A percentile compares a stretch with the other conserved stretches of the same genome.
Conservation (phyloP, 2,888 invertebrate species). For the Euclidia mi region DNA sequence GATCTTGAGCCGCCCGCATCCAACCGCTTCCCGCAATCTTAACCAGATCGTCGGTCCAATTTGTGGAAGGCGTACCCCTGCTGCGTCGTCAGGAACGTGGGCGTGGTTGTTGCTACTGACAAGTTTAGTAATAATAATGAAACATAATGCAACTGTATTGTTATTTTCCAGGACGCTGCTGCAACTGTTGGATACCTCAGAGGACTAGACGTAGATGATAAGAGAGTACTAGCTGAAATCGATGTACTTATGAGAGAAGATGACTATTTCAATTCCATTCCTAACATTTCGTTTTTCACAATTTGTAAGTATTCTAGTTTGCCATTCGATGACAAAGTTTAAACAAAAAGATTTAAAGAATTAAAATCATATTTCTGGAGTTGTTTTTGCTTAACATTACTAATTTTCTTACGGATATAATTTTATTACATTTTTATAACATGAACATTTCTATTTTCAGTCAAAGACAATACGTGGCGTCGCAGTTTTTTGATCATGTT, state of each 20-base stretch:
- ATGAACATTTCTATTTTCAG: constrained; percentile 54
- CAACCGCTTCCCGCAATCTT: no score
- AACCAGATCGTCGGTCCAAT: no score
- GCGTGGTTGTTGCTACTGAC: no score
- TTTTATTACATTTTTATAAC: no score
- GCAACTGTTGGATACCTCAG: constrained; percentile 64
- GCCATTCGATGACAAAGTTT: neutral
- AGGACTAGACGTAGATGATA: constrained; percentile 65
- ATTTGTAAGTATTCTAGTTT: constrained; percentile 67
- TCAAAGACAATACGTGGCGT: constrained; percentile 66
- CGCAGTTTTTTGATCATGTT: constrained; percentile 58
- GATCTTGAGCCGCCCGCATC: no score
- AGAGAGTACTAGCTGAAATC: constrained; percentile 65
- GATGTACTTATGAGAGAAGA: constrained; percentile 66
- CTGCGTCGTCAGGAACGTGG: no score
- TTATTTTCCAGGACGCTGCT: constrained; percentile 66
- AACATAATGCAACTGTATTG: constrained; percentile 1
- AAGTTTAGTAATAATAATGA: no score
- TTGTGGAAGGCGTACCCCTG: no score
- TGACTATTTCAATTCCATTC: constrained; percentile 67
- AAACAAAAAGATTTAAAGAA: neutral
- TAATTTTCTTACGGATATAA: no score
- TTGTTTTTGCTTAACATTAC: no score
- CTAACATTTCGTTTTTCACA: constrained; percentile 63
- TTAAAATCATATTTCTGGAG: no score